These are phyloP conservation scores for Paratilapia polleni DNA, from an alignment of 2,113 vertebrate genomes.

Conservation along the genomic window DNA sequence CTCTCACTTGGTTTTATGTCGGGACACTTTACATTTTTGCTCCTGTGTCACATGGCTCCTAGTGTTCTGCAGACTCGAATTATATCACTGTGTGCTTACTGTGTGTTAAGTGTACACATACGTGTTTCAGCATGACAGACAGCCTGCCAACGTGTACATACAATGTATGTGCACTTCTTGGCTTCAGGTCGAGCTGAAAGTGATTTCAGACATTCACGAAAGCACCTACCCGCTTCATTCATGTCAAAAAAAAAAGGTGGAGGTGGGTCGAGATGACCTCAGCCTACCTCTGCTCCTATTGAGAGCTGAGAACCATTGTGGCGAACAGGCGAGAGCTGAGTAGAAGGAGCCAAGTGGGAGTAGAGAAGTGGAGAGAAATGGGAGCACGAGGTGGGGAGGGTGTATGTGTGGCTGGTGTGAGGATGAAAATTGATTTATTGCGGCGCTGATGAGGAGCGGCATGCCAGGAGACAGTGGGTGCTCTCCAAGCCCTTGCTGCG, in stretches of 20 bases:
- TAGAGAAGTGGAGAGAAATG: conserved; percentile 56
- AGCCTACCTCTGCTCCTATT: conserved; percentile 4
- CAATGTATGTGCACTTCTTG: background rate
- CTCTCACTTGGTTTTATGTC: conserved; percentile 43
- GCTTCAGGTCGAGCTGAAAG: conserved; percentile 23
- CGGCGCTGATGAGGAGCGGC: conserved; percentile 80
- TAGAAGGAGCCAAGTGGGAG: conserved; percentile 57
- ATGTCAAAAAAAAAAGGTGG: conserved; percentile 6
- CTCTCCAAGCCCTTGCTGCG: conserved; percentile 72
- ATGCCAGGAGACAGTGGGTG: conserved; percentile 75
- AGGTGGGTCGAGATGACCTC: conserved; percentile 21
- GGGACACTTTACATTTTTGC: conserved; percentile 9
- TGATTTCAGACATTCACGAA: background rate
- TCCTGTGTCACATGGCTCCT: background rate
- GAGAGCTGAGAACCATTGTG: conserved; percentile 29
- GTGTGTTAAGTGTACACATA: background rate
- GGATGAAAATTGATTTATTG: conserved; percentile 86
- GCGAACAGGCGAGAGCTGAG: conserved; percentile 22
- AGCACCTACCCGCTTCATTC: conserved; percentile 19
- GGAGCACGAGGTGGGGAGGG: conserved; percentile 55
- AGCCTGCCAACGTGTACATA: background rate
- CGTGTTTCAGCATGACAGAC: background rate
- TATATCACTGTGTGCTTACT: background rate
- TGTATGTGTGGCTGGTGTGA: conserved; percentile 52
- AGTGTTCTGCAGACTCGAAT: background rate